Percentiles rank a stretch among this genome's conserved stretches.
These are phyloP conservation scores for Thera obeliscata DNA, from an alignment of 2,888 invertebrate species.

Conservation along the genomic window DNA sequence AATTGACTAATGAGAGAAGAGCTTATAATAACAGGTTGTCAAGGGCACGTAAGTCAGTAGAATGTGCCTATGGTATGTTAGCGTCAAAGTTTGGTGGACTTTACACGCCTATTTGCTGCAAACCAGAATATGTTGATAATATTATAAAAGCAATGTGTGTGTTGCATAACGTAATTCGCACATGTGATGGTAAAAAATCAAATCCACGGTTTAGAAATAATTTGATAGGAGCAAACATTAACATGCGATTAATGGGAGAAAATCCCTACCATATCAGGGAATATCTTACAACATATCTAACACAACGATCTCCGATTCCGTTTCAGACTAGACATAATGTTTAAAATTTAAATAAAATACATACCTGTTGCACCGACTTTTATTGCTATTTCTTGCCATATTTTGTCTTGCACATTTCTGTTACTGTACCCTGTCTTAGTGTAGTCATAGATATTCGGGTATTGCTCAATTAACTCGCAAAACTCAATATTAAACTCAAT, in stretches of 20 bases:
- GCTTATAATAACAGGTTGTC: not conserved
- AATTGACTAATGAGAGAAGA: too few relatives aligned
- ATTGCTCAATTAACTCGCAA: constrained; percentile 4
- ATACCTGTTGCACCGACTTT: constrained; percentile 17
- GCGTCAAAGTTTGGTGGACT: constrained; percentile 1
- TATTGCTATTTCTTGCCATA: constrained; percentile 35
- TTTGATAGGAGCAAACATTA: constrained; percentile 1
- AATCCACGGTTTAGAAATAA: too few relatives aligned
- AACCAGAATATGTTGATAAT: not conserved
- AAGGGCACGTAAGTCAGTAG: not conserved
- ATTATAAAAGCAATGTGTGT: constrained; percentile 1
- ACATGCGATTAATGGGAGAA: not conserved
- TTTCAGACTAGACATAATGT: constrained; percentile 23
- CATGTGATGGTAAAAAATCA: too few relatives aligned
- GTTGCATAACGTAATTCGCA: constrained; percentile 1
- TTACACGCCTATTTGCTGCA: not conserved
- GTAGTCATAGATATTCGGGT: too few relatives aligned
- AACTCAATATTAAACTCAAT: too few relatives aligned
- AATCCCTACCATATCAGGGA: not conserved
- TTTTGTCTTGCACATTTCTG: constrained; percentile 39
- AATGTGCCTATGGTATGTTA: constrained; percentile 2
- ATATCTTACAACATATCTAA: constrained; percentile 13
- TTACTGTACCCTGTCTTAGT: constrained; percentile 20
- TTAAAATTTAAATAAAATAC: constrained; percentile 32
- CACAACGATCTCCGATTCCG: constrained; percentile 17